Evolutionary conservation across 92 coral and sea anemone genomes (phyloP), one percentile per base, ranked within the genome.

Genomic region (Scolanthus callimorphus): DNA sequence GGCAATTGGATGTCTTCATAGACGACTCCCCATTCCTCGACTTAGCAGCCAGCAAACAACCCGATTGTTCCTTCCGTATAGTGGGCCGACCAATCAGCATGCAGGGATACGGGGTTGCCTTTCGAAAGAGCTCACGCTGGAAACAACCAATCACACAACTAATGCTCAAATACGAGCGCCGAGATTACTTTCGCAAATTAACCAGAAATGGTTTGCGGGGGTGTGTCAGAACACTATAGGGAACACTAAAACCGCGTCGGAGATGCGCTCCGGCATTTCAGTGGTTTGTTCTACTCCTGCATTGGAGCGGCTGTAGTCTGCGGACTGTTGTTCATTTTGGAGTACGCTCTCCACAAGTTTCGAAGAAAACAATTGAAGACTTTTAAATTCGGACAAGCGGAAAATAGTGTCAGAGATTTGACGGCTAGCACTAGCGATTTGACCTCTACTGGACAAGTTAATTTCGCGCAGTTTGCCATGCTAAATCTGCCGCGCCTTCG

Each of bases 1-100:
- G 91, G 34, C 59, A 73, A 12, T 62, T 84, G 9, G 79, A 84
- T 49, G 91, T 82, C 6, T 84, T 78, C 50, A 84, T 84, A 12
- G 83, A 79, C 67, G 91, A 84, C 24, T 84, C 91, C 22, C 91
- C 91, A 31, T 84, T 78, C 62, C 78, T 84, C 29, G 91, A 84
- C 52, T 60, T 78, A 12, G 57, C 79, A 34, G 91, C 85, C 11
- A 69, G 85, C 49, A 78, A 80, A 62, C 80, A 77, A 54, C 76
- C 91, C 13, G 86, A 78, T 49, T 84, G 91, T 27, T 48, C 78
- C 1, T 79, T 84, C 27, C 55, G 73, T 28, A 78, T 84, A 3
- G 84, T 84, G 1, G 91, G 91, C 9, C 70, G 52, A 1, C 72
- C 91, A 26, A 84, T 84, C 50, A 62, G 62, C 28, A 69, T 67